A percentile compares a stretch with the other conserved stretches of the same genome.
Evolutionary conservation across 2,888 invertebrate genomes (phyloP).

Genomic region (Salpingus planirostris): DNA sequence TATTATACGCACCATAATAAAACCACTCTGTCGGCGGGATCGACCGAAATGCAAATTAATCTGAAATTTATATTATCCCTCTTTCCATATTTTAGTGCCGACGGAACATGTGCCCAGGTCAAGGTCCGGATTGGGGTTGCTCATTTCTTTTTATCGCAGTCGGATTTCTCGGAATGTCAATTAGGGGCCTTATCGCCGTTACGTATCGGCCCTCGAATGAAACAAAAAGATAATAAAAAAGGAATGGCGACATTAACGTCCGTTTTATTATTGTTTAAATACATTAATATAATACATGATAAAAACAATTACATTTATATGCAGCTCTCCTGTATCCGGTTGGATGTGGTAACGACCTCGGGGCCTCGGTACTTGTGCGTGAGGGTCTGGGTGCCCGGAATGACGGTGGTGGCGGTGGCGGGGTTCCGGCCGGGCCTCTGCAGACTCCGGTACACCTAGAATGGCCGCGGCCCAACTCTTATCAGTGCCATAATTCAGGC

Average conservation of each 20-base stretch:
- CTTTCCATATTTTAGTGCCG: too few relatives aligned
- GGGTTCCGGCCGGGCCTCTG: slow-evolving; percentile 40
- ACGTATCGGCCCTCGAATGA: neutral
- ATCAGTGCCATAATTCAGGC: slow-evolving; percentile 12
- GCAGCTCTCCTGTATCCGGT: slow-evolving; percentile 85
- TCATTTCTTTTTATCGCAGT: neutral
- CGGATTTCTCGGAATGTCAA: slow-evolving; percentile 1
- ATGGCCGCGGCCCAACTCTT: slow-evolving; percentile 21
- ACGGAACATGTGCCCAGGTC: too few relatives aligned
- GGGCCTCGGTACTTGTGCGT: slow-evolving; percentile 74
- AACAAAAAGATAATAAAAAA: slow-evolving; percentile 1
- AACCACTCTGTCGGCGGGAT: too few relatives aligned
- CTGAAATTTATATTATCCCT: too few relatives aligned
- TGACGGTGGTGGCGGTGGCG: slow-evolving; percentile 21
- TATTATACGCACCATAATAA: too few relatives aligned
- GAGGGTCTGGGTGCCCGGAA: slow-evolving; percentile 61
- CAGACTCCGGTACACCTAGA: slow-evolving; percentile 73
- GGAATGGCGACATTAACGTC: slow-evolving; percentile 10
- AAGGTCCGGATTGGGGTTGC: neutral
- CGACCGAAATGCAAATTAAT: too few relatives aligned
- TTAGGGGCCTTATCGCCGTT: neutral
- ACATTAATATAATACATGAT: slow-evolving; percentile 40
- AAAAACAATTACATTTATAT: slow-evolving; percentile 58
- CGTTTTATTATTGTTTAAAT: slow-evolving; percentile 27
- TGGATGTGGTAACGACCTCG: slow-evolving; percentile 79